Evolutionary conservation across 2,888 invertebrate species (phyloP), one percentile per base, ranked within the genome.

Genomic region (Leptinotarsa rubiginosa): DNA sequence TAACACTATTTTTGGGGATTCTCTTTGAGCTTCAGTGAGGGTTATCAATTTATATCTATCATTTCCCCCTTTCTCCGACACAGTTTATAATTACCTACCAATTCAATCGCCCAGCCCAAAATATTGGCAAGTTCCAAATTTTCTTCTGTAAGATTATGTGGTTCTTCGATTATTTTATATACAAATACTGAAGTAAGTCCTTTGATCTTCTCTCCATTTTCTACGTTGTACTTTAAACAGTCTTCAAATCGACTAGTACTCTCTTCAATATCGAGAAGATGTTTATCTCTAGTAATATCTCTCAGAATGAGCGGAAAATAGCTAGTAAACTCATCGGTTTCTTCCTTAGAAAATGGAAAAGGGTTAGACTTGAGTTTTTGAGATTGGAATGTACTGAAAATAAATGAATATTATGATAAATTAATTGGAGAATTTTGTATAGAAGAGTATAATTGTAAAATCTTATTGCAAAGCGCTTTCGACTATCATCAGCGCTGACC

Each of bases 91-190:
- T 16, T 25, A 56, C 74, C 22, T 67, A 74, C 74, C 50, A 74
- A 20, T 64, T 74, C 74, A 18, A n/a, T 50, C 20, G 52, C 64
- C 74, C 74, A 74, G 16, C 62, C 74, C 13, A 74, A 22, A 70
- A 70, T 66, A 62, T 66, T 74, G 18, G 64, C 74, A 25, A 70
- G 15, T 25, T 47, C 64, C 13, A 74, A 20, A 65, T 70, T 74
- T 50, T 74, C 70, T 52, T 25, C 49, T 13, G 70, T 70, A 16
- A 74, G 64, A 47, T 74, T 41, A 41, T 10, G 12, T 41, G 41
- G 70, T 47, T 64, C 68, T 31, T 70, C 74, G 10, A 74, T 12
- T n/a, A 70, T 65, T 52, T 64, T 74, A 50, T 74, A 74, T 5
- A 70, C 47, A 7, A 68, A 15, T 4, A 74, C 47, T n/a, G 70